Evolutionary conservation across 2,113 vertebrate genomes (phyloP).

Genomic region (pig (Sus scrofa)): DNA sequence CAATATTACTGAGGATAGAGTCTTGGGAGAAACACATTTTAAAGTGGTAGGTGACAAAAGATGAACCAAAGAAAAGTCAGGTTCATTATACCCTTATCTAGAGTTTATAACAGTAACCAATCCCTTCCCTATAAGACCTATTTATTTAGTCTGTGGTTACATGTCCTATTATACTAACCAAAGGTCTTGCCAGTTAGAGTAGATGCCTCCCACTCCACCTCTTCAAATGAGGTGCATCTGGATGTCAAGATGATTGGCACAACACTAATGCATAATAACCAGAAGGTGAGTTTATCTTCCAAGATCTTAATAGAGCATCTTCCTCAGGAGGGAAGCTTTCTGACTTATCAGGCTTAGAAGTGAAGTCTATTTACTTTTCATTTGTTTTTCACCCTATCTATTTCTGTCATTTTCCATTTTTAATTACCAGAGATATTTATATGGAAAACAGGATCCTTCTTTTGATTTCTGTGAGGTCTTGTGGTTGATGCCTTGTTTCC

Average conservation of each 20-base stretch:
- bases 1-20: not conserved
- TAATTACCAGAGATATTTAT: conserved; percentile 66
- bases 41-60: not conserved
- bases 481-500: conserved; percentile 1
- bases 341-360: conserved; percentile 47
- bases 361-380: conserved; percentile 67
- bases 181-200: not conserved
- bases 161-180: not conserved
- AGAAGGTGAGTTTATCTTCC: conserved; percentile 56
- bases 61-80: not conserved
- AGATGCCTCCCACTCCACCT: not conserved
- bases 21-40: not conserved
- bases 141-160: not conserved
- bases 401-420: conserved; percentile 60
- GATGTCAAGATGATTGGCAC: conserved; percentile 56
- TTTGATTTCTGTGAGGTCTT: not conserved
- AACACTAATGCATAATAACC: conserved; percentile 45
- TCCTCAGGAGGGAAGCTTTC: conserved; percentile 65
- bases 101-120: not conserved
- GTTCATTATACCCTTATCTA: not conserved
- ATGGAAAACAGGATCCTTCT: conserved; percentile 9
- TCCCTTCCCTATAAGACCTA: not conserved
- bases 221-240: not conserved
- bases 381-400: conserved; percentile 60
- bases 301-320: conserved; percentile 64